Conservation (phyloP, 1,140 invertebrate genomes). For the Magallana gigas region DNA sequence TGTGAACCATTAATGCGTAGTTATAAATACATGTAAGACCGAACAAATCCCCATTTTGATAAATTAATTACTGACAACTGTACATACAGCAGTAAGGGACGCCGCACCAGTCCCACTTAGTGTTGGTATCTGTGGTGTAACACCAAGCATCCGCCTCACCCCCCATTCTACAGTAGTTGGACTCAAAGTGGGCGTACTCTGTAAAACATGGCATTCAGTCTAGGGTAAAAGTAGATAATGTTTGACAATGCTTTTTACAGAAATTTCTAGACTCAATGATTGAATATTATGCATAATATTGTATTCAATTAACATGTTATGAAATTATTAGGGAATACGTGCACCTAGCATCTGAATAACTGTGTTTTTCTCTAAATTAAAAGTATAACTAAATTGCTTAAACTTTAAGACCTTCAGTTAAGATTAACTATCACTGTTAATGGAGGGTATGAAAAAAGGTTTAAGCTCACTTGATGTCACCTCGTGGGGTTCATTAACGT, state of each 20-base stretch:
- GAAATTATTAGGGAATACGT: no score
- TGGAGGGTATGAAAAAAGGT: neutral
- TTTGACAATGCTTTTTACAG: no score
- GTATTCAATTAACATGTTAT: no score
- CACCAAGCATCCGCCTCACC: neutral
- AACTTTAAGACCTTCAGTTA: neutral
- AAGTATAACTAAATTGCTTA: neutral
- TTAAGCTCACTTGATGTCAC: neutral
- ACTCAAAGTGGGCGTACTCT: neutral
- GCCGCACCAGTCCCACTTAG: neutral
- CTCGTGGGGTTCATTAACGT: neutral
- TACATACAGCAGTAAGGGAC: neutral
- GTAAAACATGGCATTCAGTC: no score
- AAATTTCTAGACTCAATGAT: no score
- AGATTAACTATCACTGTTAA: neutral
- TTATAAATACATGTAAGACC: no score
- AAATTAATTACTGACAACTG: neutral
- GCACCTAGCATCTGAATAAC: no score
- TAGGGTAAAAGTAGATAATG: no score
- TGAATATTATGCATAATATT: no score
- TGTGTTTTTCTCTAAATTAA: neutral
- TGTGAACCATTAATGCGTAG: no score
- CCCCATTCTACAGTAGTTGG: neutral
- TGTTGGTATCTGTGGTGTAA: neutral
- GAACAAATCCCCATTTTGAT: no score